These are phyloP conservation scores for Xiphophorus couchianus DNA, from an alignment of 2,113 vertebrate genomes.

Conservation along the genomic window DNA sequence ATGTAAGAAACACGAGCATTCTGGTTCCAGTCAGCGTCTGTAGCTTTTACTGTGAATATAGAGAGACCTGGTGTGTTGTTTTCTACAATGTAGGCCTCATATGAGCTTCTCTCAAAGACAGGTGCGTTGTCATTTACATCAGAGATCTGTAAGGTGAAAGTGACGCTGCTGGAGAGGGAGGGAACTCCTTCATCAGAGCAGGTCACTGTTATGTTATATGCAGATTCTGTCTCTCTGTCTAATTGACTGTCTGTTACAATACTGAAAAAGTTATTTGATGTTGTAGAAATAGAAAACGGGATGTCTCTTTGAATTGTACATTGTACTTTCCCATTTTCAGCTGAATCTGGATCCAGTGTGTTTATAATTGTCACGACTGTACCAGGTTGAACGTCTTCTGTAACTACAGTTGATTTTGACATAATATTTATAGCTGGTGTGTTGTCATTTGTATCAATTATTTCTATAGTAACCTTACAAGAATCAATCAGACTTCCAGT, in stretches of 20 bases:
- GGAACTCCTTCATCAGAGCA: neutral
- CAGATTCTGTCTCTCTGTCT: neutral
- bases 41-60: neutral
- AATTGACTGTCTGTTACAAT: constrained; percentile 46
- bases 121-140: neutral
- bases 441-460: constrained; percentile 80
- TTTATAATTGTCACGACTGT: constrained; percentile 62
- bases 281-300: constrained; percentile 53
- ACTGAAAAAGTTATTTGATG: constrained; percentile 68
- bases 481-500: constrained; percentile 62
- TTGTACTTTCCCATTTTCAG: constrained; percentile 58
- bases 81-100: neutral
- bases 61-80: neutral
- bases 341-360: constrained; percentile 60
- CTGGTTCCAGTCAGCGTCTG: neutral
- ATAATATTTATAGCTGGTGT: constrained; percentile 67
- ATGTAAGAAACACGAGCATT: neutral
- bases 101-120: neutral
- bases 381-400: constrained; percentile 31
- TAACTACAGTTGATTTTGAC: constrained; percentile 48
- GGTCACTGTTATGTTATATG: neutral
- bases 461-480: constrained; percentile 70
- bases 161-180: neutral
- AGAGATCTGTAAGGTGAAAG: neutral
- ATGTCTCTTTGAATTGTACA: constrained; percentile 44